Conservation (phyloP, 1,140 invertebrate species). For the Drosophila sucinea region DNA sequence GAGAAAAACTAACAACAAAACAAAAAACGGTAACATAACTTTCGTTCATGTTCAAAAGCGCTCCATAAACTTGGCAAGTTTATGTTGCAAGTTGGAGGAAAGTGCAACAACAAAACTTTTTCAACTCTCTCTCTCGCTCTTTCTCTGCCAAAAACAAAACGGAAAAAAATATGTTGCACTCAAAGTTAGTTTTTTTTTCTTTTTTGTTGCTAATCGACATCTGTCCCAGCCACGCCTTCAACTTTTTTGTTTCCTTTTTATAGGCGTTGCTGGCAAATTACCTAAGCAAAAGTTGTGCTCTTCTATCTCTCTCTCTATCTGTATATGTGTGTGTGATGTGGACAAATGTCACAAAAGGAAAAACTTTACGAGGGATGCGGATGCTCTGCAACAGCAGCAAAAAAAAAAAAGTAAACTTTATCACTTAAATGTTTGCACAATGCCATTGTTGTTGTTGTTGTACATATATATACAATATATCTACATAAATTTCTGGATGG, state of each 20-base stretch:
- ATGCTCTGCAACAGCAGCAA: conserved; percentile 13
- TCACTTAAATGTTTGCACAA: conserved; percentile 48
- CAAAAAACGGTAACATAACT: conserved; percentile 42
- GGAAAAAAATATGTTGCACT: conserved; percentile 35
- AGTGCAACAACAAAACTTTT: conserved; percentile 35
- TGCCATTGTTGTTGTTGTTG: conserved; percentile 18
- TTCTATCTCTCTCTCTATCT: not conserved
- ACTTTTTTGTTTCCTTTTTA: conserved; percentile 13
- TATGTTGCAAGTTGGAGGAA: conserved; percentile 34
- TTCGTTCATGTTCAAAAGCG: conserved; percentile 57
- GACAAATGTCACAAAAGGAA: conserved; percentile 57
- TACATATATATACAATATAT: not conserved
- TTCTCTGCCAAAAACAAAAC: conserved; percentile 19
- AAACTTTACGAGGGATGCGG: conserved; percentile 45
- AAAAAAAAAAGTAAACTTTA: conserved; percentile 44
- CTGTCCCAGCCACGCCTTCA: conserved; percentile 13
- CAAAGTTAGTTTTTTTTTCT: conserved; percentile 43
- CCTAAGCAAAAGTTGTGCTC: conserved; percentile 54
- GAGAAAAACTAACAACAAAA: conserved; percentile 14
- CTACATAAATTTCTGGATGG: not conserved
- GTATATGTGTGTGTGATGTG: not conserved
- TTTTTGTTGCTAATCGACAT: conserved; percentile 26
- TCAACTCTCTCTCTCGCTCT: not conserved
- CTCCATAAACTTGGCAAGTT: conserved; percentile 64
- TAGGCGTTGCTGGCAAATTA: conserved; percentile 60